Percentiles rank a stretch among this genome's conserved stretches.
phyloP scores from a whole-genome alignment of 2,888 invertebrate species.

The Buathra laborator region DNA sequence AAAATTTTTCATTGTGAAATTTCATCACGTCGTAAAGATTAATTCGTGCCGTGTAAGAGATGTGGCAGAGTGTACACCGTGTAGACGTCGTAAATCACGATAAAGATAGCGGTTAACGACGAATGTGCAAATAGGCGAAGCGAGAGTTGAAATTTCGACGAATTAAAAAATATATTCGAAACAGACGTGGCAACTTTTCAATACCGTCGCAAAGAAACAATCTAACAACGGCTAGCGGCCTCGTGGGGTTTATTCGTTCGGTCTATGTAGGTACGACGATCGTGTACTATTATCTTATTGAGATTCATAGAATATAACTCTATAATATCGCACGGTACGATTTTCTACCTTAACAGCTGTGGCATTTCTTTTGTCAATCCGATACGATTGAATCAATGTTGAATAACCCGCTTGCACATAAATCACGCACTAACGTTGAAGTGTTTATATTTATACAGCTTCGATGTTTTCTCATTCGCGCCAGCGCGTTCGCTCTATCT shows the following conservation, averaged over 20 bases:
- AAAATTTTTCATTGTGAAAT: background rate
- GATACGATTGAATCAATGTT: background rate
- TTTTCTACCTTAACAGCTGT: background rate
- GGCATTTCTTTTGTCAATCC: background rate
- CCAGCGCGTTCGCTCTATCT: background rate
- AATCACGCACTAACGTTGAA: background rate
- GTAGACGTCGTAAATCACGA: background rate
- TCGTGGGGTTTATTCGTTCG: background rate
- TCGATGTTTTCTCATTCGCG: no score
- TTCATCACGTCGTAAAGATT: constrained; percentile 2
- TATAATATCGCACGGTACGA: background rate
- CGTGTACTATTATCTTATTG: constrained; percentile 30
- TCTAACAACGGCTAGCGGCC: background rate
- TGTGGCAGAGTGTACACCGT: background rate
- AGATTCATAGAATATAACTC: background rate
- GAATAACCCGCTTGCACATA: constrained; percentile 1
- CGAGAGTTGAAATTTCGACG: background rate
- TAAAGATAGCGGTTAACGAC: background rate
- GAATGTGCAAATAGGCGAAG: background rate
- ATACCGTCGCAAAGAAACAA: background rate
- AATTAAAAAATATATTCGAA: background rate
- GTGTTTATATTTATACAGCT: constrained; percentile 1
- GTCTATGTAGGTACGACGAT: background rate
- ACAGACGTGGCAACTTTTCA: background rate
- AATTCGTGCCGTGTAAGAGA: background rate